A percentile compares a stretch with the other conserved stretches of the same genome.
phyloP scores from a whole-genome alignment of 2,797 vertebrate species.

The Myripristis jacobus region DNA sequence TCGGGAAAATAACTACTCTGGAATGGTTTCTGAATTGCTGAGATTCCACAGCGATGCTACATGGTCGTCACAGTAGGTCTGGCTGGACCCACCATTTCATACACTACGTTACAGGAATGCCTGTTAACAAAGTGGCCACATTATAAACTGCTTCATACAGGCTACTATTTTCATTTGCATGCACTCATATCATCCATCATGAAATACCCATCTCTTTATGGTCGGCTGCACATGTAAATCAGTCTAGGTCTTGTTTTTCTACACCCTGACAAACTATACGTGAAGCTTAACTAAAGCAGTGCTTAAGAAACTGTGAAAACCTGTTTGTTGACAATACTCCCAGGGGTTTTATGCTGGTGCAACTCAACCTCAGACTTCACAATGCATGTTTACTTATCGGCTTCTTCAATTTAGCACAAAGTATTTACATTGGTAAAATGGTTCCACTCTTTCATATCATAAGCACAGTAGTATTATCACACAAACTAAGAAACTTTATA shows the following conservation, averaged over 20 bases:
- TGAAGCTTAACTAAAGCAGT: background rate
- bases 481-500: too few species aligned
- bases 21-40: background rate
- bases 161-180: conserved; percentile 22
- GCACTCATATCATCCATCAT: conserved; percentile 11
- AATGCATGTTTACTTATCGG: background rate
- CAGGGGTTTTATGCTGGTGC: conserved; percentile 39
- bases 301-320: background rate
- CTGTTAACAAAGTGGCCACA: background rate
- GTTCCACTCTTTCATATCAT: too few species aligned
- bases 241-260: conserved; percentile 12
- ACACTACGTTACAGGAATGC: background rate
- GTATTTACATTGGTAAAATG: too few species aligned
- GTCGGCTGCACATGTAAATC: conserved; percentile 6
- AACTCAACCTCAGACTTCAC: conserved; percentile 13
- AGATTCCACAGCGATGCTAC: conserved; percentile 1
- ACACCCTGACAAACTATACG: conserved; percentile 5
- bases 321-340: conserved; percentile 10
- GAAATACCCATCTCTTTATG: conserved; percentile 11
- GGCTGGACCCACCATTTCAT: too few species aligned
- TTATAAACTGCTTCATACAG: background rate
- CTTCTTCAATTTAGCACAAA: too few species aligned
- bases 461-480: too few species aligned
- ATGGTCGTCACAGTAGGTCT: background rate
- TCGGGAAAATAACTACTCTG: conserved; percentile 14